Conservation (phyloP, 2,888 invertebrate species). For the Romanomermis culicivorax region DNA sequence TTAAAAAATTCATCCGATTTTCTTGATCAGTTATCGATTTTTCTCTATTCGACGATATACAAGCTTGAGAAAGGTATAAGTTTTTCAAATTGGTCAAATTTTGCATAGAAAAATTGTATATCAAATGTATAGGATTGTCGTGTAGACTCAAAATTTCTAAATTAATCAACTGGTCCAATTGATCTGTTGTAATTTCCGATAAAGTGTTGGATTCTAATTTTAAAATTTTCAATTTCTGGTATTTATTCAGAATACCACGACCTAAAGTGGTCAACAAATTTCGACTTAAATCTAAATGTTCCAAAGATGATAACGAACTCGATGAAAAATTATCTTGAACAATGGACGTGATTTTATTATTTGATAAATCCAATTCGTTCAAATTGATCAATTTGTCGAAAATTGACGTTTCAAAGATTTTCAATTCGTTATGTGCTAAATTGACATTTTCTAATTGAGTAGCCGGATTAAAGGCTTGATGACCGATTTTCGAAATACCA, state of each 20-base stretch:
- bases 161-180: background rate
- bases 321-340: too few relatives aligned
- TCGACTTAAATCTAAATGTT: background rate
- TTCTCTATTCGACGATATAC: background rate
- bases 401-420: background rate
- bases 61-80: background rate
- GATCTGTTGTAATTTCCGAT: background rate
- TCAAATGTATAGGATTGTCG: background rate
- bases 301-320: background rate
- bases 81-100: background rate
- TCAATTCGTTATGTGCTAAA: background rate
- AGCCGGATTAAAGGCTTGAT: background rate
- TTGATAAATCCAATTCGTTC: background rate
- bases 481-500: background rate
- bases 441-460: background rate
- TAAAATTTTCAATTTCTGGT: background rate
- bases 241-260: background rate
- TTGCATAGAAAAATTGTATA: background rate
- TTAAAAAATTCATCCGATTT: background rate
- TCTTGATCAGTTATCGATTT: background rate
- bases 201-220: background rate
- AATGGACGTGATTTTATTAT: background rate
- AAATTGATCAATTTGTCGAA: background rate
- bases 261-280: background rate
- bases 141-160: background rate